Evolutionary conservation across 1,140 invertebrate species (phyloP).

Genomic region (Aphaenogaster rudis): DNA sequence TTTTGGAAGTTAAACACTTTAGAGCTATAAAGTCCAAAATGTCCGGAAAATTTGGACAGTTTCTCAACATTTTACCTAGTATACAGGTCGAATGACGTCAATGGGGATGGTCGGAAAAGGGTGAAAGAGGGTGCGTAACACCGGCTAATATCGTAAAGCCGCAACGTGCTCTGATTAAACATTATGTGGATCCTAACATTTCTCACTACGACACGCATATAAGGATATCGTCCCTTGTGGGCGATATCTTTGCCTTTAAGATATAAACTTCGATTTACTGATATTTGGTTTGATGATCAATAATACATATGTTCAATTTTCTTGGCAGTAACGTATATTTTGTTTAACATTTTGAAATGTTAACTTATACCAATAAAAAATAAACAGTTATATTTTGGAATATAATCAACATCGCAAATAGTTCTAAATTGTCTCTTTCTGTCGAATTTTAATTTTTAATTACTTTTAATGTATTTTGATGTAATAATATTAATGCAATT

Average conservation of each 20-base stretch:
- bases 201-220: constrained; percentile 67
- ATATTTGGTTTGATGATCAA: background rate
- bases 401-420: background rate
- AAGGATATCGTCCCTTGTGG: background rate
- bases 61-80: background rate
- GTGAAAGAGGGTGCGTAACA: constrained; percentile 74
- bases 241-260: background rate
- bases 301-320: background rate
- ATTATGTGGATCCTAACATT: constrained; percentile 84
- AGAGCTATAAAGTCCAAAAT: constrained; percentile 58
- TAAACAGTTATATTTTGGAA: background rate
- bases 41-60: constrained; percentile 8
- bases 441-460: background rate
- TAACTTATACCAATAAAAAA: background rate
- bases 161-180: constrained; percentile 87
- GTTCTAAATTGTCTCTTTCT: background rate
- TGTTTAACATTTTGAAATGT: background rate
- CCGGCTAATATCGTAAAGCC: constrained; percentile 86
- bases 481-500: constrained; percentile 7
- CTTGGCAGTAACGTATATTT: background rate
- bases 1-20: constrained; percentile 50
- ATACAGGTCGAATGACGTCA: background rate
- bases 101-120: constrained; percentile 24
- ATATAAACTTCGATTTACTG: background rate
- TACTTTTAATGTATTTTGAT: background rate